A percentile compares a stretch with the other conserved stretches of the same genome.
phyloP scores from a whole-genome alignment of 2,113 vertebrate species.

The Thryonomys swinderianus region DNA sequence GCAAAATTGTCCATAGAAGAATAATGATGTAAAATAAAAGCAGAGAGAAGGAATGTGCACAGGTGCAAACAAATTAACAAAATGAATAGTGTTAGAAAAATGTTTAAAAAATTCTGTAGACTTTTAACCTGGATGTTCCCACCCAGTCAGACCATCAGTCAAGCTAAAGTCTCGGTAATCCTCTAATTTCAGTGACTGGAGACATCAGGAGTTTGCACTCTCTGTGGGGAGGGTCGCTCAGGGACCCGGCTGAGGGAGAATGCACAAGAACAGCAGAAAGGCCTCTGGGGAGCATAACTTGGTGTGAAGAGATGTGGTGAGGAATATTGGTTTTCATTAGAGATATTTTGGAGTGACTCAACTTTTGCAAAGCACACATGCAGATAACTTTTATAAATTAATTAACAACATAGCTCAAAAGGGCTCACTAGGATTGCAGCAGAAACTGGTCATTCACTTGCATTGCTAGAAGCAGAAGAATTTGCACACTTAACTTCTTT shows the following conservation, averaged over 20 bases:
- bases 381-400: constrained; percentile 1
- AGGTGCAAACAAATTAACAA: neutral
- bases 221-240: neutral
- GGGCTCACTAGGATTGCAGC: neutral
- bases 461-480: neutral
- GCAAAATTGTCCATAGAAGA: neutral
- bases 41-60: neutral
- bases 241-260: neutral
- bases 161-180: neutral
- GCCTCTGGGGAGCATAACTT: neutral
- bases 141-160: neutral
- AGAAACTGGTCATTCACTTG: neutral
- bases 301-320: neutral
- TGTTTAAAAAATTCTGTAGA: neutral
- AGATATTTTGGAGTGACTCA: neutral
- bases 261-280: too few species aligned
- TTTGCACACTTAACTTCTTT: neutral
- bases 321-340: neutral
- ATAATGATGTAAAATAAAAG: neutral
- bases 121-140: neutral
- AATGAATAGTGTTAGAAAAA: neutral
- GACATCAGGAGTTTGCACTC: neutral
- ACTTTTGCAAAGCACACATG: neutral
- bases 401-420: neutral
- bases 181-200: neutral